Evolutionary conservation across 2,888 invertebrate genomes (phyloP), one percentile per base, ranked within the genome.

Genomic region (Drosophila villosipedis): DNA sequence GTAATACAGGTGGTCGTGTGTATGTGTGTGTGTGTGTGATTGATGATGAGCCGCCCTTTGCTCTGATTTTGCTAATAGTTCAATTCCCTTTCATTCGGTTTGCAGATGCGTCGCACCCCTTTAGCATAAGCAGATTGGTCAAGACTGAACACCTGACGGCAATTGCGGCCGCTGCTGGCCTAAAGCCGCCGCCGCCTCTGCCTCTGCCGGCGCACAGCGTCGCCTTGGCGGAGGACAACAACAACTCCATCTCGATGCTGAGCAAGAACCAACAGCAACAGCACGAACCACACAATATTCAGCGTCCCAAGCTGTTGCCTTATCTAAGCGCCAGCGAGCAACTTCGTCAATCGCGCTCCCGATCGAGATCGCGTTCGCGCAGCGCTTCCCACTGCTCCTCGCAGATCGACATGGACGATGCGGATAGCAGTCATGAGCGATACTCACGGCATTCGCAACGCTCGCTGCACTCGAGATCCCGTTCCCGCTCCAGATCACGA

Each of bases 71-170:
- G 12, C 62, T 81, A 73, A 90, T 65, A 58, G 70, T 52, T 69
- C 30, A 31, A 31, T 37, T 47, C 25, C n/a, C 10, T 30, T 19
- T 49, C 30, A 19, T 28, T 31, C 19, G 37, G 33, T 30, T 37
- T 95, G 5, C 95, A 97, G 97, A 97, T 91, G 96, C 84, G 25
- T 57, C 96, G 92, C 95, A 97, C 90, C 97, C 97, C 90, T 97
- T 97, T 90, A 97, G 97, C 71, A 96, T 97, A 89, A 97, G 95
- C 92, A 96, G 97, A 72, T 94, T 97, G 83, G 96, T 97, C 79
- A 92, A 93, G 91, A 91, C 91, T 86, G 92, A 93, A 84, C 91
- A 91, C 65, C 84, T 92, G 59, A 82, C 95, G 82, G 95, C 95
- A 49, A 94, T 94, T 37, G 94, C 65, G 92, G 93, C 84, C 92